A percentile compares a stretch with the other conserved stretches of the same genome.
These are phyloP conservation scores for Nudaria mundana DNA, from an alignment of 2,888 invertebrate genomes.

Conservation along the genomic window DNA sequence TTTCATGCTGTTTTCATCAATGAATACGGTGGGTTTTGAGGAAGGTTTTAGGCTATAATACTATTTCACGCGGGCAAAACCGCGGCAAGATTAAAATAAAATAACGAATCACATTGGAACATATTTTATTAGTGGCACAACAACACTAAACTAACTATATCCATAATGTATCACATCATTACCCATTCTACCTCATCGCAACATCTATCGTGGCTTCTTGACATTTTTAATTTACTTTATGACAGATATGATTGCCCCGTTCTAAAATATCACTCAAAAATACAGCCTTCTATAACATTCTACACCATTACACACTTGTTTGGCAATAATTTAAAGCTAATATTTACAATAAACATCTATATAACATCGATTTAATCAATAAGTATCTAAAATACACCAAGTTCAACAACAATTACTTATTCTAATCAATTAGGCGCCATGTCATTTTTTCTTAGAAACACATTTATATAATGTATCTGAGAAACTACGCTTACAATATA, in stretches of 20 bases:
- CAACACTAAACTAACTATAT: constrained; percentile 77
- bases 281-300: constrained; percentile 78
- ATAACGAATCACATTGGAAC: constrained; percentile 65
- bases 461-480: constrained; percentile 57
- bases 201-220: constrained; percentile 39
- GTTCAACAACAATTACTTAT: constrained; percentile 77
- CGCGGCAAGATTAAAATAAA: constrained; percentile 24
- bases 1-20: too few species aligned
- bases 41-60: too few species aligned
- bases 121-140: constrained; percentile 81
- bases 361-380: constrained; percentile 80
- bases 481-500: constrained; percentile 36
- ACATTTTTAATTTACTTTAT: constrained; percentile 57
- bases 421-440: constrained; percentile 65
- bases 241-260: constrained; percentile 72
- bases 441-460: constrained; percentile 61
- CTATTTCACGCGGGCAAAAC: too few species aligned
- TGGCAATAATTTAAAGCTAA: constrained; percentile 59
- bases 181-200: constrained; percentile 44
- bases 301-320: constrained; percentile 62
- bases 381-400: constrained; percentile 80
- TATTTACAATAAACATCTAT: constrained; percentile 81
- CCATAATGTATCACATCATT: constrained; percentile 70
- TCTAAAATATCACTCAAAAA: constrained; percentile 80
- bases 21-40: too few species aligned